Evolutionary conservation across 2,113 vertebrate genomes (phyloP), one percentile per base, ranked within the genome.

Genomic region (Gorilla gorilla): DNA sequence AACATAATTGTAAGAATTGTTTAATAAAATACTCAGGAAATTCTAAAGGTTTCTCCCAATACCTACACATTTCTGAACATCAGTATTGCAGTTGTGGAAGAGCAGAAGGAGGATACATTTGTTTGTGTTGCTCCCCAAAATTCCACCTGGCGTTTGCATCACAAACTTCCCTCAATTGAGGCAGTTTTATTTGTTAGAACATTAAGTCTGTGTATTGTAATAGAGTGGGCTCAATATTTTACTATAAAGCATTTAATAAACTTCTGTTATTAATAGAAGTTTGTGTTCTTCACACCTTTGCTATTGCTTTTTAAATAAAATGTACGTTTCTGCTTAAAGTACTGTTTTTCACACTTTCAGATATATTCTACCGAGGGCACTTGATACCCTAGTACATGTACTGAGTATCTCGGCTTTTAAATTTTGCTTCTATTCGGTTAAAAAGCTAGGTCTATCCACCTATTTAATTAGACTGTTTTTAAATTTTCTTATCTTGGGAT

Each of bases 181-280:
- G 97, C 90, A 84, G 72, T 98, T 95, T 97, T 98, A 97, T 81
- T 90, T 98, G 92, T 97, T 98, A 98, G 98, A 98, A 96, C 93
- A 98, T 98, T 96, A 98, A 98, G 95, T 94, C 98, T 98, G 87
- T 98, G 95, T 98, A 98, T 98, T 98, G 95, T 98, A 98, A 98
- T 88, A 98, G 96, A 98, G 90, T 98, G 97, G 96, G 96, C 97
- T 98, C 97, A 96, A 95, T 99, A 99, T 98, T 99, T 99, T 99
- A 97, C 97, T 98, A 99, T 97, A 95, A 98, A 98, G 96, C 98
- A 98, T 98, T 99, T 98, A 99, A 98, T 98, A 99, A 98, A 96
- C 98, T 97, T 98, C 97, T 97, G 96, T 92, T 96, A 59, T 93
- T 96, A 93, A 50, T 97, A 98, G 52, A 96, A 78, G 93, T 98